Percentiles rank a stretch among this genome's conserved stretches.
These are phyloP conservation scores for Thunnus albacares DNA, from an alignment of 2,797 vertebrate genomes.

Conservation along the genomic window DNA sequence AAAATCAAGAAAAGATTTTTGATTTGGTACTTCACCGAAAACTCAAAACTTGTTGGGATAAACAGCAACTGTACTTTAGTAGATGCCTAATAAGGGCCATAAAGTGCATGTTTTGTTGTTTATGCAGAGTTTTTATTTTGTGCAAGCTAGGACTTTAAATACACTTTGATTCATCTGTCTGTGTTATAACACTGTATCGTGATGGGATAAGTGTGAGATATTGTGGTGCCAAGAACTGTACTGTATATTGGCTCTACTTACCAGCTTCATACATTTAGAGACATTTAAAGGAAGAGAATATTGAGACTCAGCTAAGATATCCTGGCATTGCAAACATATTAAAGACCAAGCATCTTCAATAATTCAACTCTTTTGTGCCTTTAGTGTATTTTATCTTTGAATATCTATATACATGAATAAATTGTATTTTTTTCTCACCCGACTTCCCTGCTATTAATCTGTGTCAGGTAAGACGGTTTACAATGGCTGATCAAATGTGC, in stretches of 20 bases:
- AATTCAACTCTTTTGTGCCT: no score
- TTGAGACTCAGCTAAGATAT: background rate
- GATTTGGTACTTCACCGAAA: background rate
- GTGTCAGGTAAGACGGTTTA: background rate
- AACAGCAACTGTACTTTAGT: background rate
- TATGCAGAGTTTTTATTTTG: conserved; percentile 1
- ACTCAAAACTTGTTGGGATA: background rate
- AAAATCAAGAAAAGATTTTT: background rate
- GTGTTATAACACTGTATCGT: background rate
- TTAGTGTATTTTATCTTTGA: no score
- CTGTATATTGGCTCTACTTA: background rate
- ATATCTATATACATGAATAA: no score
- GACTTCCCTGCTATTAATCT: background rate
- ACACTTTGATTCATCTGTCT: background rate
- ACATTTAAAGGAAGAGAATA: background rate
- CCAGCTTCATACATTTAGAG: background rate
- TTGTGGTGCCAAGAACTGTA: no score
- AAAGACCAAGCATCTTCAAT: no score
- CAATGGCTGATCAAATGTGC: background rate
- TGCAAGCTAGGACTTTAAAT: background rate
- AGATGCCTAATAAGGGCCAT: background rate
- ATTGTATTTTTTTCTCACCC: no score
- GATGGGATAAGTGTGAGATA: background rate
- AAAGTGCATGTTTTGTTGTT: background rate
- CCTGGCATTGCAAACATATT: no score